Conservation (phyloP, 1,140 invertebrate genomes). For the Mactra quadrangularis region DNA sequence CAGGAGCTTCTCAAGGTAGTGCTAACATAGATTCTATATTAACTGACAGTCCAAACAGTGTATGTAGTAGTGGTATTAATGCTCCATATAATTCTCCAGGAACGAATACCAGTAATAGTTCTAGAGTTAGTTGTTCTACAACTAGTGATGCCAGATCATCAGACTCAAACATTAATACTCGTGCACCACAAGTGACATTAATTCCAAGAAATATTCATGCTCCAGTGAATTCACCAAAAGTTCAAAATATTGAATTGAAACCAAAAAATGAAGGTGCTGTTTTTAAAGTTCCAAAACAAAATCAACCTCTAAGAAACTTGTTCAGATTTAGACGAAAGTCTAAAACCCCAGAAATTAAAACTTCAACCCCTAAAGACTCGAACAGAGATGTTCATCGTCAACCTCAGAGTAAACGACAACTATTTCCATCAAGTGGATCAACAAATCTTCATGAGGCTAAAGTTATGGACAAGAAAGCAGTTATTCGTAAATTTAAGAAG, state of each 20-base stretch:
- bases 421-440: constrained; percentile 59
- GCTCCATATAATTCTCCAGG: constrained; percentile 76
- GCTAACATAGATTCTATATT: constrained; percentile 74
- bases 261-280: constrained; percentile 42
- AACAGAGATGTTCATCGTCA: constrained; percentile 64
- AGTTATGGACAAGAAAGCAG: constrained; percentile 77
- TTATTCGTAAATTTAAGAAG: constrained; percentile 76
- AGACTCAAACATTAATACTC: constrained; percentile 57
- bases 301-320: constrained; percentile 63
- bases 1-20: constrained; percentile 47
- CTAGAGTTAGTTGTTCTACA: constrained; percentile 70
- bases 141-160: constrained; percentile 68
- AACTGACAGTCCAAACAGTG: constrained; percentile 77
- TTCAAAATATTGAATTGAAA: constrained; percentile 46
- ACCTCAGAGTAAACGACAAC: constrained; percentile 67
- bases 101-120: constrained; percentile 65
- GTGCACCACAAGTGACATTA: constrained; percentile 57
- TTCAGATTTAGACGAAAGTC: constrained; percentile 66
- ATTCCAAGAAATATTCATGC: constrained; percentile 48
- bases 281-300: constrained; percentile 74
- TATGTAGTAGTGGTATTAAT: constrained; percentile 76
- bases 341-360: constrained; percentile 63
- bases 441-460: constrained; percentile 64
- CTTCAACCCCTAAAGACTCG: constrained; percentile 62
- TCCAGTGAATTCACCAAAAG: constrained; percentile 48